Evolutionary conservation across 2,888 invertebrate genomes (phyloP).

Genomic region (Monoplex corrugatus): DNA sequence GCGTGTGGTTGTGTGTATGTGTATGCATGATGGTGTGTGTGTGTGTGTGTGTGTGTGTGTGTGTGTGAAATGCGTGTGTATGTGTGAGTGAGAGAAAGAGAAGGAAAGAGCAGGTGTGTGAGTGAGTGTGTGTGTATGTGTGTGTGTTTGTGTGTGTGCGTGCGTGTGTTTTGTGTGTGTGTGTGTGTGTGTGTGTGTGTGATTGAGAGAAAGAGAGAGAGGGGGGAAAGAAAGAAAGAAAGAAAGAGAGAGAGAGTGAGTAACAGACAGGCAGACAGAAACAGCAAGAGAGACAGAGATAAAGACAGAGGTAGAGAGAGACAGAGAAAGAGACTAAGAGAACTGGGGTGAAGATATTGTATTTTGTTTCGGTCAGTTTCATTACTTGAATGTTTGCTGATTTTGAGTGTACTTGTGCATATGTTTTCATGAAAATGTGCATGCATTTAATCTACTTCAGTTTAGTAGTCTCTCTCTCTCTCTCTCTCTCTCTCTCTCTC

Average conservation of each 20-base stretch:
- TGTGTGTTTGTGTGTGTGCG: background rate
- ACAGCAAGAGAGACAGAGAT: background rate
- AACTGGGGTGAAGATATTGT: background rate
- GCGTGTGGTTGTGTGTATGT: background rate
- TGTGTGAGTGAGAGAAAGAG: background rate
- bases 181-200: background rate
- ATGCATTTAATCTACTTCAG: no score
- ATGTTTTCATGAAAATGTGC: background rate
- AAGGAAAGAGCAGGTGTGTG: background rate
- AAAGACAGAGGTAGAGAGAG: constrained; percentile 16
- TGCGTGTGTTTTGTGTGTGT: background rate
- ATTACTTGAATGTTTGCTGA: background rate
- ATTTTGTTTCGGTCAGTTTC: background rate
- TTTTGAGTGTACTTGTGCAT: background rate
- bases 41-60: background rate
- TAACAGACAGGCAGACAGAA: background rate
- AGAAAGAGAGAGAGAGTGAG: constrained; percentile 1
- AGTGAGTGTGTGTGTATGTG: background rate
- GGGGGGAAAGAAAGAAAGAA: background rate
- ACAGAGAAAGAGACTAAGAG: background rate
- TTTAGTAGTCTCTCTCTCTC: no score
- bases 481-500: no score
- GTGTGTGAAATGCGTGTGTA: background rate
- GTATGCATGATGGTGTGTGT: background rate
- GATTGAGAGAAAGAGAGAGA: background rate